phyloP scores from a whole-genome alignment of 2,113 vertebrate genomes.

The Orientallactaga bullata region DNA sequence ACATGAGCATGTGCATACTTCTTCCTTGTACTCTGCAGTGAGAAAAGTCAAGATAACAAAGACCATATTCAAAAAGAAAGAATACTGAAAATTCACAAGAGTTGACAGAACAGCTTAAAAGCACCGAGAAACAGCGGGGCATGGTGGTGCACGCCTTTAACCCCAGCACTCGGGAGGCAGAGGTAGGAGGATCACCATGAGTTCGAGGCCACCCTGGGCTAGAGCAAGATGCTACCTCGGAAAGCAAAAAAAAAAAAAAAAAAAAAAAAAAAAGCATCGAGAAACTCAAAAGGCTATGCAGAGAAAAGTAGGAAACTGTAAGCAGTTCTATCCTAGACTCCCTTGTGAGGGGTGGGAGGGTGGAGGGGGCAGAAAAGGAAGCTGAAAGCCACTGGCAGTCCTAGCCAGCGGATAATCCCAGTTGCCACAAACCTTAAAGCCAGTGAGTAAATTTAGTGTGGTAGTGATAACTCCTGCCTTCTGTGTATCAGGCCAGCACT shows the following conservation, averaged over 20 bases:
- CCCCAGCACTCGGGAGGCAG: no score
- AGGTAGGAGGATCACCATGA: no score
- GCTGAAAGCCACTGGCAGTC: background rate
- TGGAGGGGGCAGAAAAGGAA: background rate
- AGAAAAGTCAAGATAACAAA: background rate
- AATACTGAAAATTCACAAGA: background rate
- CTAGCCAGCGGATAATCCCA: background rate
- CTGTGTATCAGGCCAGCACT: no score
- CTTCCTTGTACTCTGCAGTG: background rate
- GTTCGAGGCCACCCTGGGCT: no score
- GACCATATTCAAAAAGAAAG: background rate
- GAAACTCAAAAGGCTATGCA: background rate
- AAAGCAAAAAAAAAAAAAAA: no score
- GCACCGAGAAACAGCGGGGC: background rate
- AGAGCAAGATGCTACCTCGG: no score
- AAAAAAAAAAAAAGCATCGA: no score
- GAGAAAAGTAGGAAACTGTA: background rate
- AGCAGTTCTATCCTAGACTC: background rate
- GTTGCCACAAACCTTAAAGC: background rate
- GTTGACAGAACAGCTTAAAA: background rate
- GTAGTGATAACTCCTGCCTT: background rate
- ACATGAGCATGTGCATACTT: no score
- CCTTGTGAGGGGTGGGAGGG: no score
- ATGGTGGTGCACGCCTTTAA: no score
- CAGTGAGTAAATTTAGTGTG: background rate